Conservation (phyloP, 1,140 invertebrate genomes). For the Philotrypesis tridentata region DNA sequence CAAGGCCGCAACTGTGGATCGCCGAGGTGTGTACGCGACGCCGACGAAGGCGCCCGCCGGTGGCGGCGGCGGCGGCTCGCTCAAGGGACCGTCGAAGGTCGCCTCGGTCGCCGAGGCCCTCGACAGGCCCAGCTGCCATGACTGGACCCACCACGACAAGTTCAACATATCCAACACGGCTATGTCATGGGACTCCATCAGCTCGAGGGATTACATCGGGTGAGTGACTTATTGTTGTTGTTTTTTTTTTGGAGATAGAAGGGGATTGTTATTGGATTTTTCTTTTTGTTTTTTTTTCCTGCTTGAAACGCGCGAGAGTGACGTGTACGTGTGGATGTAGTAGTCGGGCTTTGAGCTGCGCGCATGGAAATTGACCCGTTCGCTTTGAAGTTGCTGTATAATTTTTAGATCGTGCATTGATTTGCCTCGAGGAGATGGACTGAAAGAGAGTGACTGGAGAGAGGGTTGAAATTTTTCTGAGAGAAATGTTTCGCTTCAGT, state of each 20-base stretch:
- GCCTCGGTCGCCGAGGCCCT: conserved; percentile 43
- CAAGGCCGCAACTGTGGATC: conserved; percentile 32
- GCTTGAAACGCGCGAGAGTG: not conserved
- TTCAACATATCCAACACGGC: conserved; percentile 58
- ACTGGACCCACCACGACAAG: conserved; percentile 47
- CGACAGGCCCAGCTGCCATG: conserved; percentile 40
- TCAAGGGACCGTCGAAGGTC: conserved; percentile 46
- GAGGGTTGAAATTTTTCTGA: no score
- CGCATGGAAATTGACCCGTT: not conserved
- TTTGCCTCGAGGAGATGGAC: no score
- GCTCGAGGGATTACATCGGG: conserved; percentile 72
- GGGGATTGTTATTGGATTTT: not conserved
- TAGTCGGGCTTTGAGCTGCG: not conserved
- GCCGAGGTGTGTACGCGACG: conserved; percentile 30
- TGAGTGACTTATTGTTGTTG: no score
- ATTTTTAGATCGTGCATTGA: not conserved
- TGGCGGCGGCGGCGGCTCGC: conserved; percentile 16
- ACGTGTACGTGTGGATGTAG: not conserved
- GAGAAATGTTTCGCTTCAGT: no score
- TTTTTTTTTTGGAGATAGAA: no score
- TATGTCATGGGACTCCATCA: conserved; percentile 75
- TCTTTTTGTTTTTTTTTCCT: not conserved
- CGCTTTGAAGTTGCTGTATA: not conserved
- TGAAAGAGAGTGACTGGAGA: no score
- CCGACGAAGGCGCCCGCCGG: conserved; percentile 37